phyloP scores from a whole-genome alignment of 2,113 vertebrate genomes.

The Tragelaphus scriptus region DNA sequence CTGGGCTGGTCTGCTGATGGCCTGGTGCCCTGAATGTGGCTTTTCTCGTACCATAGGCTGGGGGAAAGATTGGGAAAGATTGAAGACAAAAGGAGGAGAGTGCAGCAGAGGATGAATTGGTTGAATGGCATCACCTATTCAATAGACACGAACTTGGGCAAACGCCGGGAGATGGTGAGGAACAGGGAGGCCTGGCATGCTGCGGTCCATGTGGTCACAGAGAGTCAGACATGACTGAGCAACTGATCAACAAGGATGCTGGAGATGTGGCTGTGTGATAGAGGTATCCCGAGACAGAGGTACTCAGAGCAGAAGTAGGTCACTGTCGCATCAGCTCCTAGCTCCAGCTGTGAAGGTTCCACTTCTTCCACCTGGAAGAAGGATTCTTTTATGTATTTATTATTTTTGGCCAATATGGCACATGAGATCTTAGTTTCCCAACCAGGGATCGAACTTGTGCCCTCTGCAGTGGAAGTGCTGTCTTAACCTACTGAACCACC shows the following conservation, averaged over 20 bases:
- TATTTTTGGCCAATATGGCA: neutral
- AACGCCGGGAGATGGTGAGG: neutral
- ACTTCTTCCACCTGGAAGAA: neutral
- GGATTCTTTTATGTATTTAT: neutral
- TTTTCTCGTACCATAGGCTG: neutral
- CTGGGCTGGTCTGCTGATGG: neutral
- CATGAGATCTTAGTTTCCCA: neutral
- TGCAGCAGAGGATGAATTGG: neutral
- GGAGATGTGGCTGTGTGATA: neutral
- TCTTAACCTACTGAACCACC: neutral
- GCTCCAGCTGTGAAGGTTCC: neutral
- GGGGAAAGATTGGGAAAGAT: neutral
- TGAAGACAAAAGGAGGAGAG: neutral
- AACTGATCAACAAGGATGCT: neutral
- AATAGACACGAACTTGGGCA: neutral
- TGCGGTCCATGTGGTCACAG: accelerated
- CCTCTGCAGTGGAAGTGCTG: neutral
- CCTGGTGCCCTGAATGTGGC: neutral
- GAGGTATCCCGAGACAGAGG: neutral
- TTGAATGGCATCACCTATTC: neutral
- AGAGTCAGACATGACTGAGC: neutral
- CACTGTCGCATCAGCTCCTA: neutral
- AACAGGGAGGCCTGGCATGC: neutral
- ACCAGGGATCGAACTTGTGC: neutral
- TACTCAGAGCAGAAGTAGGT: neutral